phyloP scores from a whole-genome alignment of 2,888 invertebrate genomes.

The Trisateles emortualis region DNA sequence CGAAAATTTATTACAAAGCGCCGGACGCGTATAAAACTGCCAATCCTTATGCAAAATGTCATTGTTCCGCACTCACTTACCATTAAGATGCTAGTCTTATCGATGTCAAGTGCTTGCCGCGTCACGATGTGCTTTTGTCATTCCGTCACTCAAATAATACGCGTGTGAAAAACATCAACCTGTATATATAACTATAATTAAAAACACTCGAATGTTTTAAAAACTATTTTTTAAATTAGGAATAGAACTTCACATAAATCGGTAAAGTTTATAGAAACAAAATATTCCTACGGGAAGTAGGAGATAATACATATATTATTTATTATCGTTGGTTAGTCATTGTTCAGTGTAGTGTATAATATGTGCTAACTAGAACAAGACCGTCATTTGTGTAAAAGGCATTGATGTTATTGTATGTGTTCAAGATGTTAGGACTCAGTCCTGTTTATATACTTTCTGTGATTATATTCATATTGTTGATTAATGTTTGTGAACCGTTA shows the following conservation, averaged over 20 bases:
- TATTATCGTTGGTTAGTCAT: slow-evolving; percentile 33
- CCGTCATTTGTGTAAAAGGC: slow-evolving; percentile 22
- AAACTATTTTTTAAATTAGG: slow-evolving; percentile 4
- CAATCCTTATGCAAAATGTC: slow-evolving; percentile 61
- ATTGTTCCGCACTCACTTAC: slow-evolving; percentile 54
- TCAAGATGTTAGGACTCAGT: slow-evolving; percentile 24
- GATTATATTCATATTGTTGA: slow-evolving; percentile 10
- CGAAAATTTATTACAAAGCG: slow-evolving; percentile 53
- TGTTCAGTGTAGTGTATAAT: slow-evolving; percentile 19
- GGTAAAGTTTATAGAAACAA: slow-evolving; percentile 12
- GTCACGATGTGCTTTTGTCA: slow-evolving; percentile 34
- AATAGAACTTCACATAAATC: not conserved
- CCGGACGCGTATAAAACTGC: slow-evolving; percentile 66
- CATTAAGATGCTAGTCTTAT: slow-evolving; percentile 41
- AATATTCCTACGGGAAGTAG: slow-evolving; percentile 17
- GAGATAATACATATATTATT: slow-evolving; percentile 8
- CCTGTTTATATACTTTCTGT: slow-evolving; percentile 15
- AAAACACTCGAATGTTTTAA: slow-evolving; percentile 16
- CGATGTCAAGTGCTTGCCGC: slow-evolving; percentile 39
- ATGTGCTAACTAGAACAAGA: slow-evolving; percentile 29
- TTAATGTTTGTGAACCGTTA: slow-evolving; percentile 25
- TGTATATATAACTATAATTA: slow-evolving; percentile 30
- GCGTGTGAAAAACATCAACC: slow-evolving; percentile 18
- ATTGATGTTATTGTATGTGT: slow-evolving; percentile 24
- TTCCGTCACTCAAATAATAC: slow-evolving; percentile 14